Conservation (phyloP, 2,797 vertebrate genomes). For the Darevskia nairensis region DNA sequence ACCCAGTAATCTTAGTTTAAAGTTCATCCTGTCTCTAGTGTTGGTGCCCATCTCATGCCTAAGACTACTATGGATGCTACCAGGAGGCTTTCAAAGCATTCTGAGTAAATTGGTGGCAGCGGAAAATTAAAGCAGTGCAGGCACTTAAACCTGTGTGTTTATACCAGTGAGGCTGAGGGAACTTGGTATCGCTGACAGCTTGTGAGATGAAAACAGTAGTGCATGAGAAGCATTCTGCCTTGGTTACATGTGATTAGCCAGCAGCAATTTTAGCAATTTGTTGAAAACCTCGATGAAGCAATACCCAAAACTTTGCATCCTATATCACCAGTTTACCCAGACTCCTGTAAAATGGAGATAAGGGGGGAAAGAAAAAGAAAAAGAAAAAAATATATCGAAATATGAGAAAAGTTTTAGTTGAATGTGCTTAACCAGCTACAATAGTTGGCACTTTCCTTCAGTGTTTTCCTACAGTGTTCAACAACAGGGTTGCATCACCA, state of each 20-base stretch:
- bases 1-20: too few relatives aligned
- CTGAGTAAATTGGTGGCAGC: too few relatives aligned
- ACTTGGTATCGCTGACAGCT: neutral
- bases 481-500: neutral
- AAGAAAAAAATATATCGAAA: conserved; percentile 1
- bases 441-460: neutral
- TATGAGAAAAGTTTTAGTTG: neutral
- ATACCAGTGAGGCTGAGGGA: too few relatives aligned
- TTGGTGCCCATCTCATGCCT: too few relatives aligned
- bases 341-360: conserved; percentile 12
- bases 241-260: conserved; percentile 40
- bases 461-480: neutral
- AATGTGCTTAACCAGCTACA: neutral
- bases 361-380: neutral
- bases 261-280: conserved; percentile 42
- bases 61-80: neutral
- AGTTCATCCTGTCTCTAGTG: too few relatives aligned
- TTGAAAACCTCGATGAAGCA: conserved; percentile 47
- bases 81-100: too few relatives aligned
- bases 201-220: conserved; percentile 1
- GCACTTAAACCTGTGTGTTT: neutral
- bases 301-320: conserved; percentile 1
- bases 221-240: neutral
- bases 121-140: neutral
- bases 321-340: conserved; percentile 31